Base-by-base conservation (phyloP, 2,888 invertebrate genomes). In the Pheosia tremula region DNA sequence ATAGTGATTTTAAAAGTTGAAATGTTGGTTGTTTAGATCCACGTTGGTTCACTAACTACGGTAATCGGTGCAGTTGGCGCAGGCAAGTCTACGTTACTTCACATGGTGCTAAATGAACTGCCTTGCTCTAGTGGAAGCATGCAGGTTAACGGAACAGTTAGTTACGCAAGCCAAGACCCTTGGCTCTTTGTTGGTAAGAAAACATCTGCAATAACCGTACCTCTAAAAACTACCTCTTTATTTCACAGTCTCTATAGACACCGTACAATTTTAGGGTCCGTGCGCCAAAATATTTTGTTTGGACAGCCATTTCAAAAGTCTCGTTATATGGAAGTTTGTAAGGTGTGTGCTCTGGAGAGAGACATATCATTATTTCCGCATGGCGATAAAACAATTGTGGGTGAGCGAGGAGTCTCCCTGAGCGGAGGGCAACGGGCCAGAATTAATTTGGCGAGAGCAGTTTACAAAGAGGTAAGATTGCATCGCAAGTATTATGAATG, bases 231-330 rank as follows among this genome's bases (percentile, higher is more conserved):
- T 43, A 43, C 43, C 9, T 43, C 8, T 5, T 41, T 41, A 8
- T 47, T n/a, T 47, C 11, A 47, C n/a, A n/a, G 47, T 47, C 43
- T 9, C 47, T 47, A 47, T n/a, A n/a, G 6, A n/a, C 4, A 11
- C 47, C 4, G 47, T 47, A n/a, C 4, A 47, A 47, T 69, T 63
- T 5, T 65, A 89, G 95, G 96, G 6, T 97, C 97, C 37, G 96
- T 99, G 0, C 95, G 97, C 10, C 98, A 99, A 83, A 99, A 99
- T 83, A 98, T 99, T 73, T 86, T 98, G 0, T 99, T 99, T 84
- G 99, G 98, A 0, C 95, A 94, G 80, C 94, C 95, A 68, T 96
- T 95, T 93, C 95, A 83, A 58, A 92, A 87, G 63, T 66, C 87
- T 10, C 94, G 95, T 36, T 96, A 94, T 76, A 96, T 94, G 88